These are phyloP conservation scores for Ormyrus thymus DNA, from an alignment of 2,888 invertebrate genomes.

Conservation along the genomic window DNA sequence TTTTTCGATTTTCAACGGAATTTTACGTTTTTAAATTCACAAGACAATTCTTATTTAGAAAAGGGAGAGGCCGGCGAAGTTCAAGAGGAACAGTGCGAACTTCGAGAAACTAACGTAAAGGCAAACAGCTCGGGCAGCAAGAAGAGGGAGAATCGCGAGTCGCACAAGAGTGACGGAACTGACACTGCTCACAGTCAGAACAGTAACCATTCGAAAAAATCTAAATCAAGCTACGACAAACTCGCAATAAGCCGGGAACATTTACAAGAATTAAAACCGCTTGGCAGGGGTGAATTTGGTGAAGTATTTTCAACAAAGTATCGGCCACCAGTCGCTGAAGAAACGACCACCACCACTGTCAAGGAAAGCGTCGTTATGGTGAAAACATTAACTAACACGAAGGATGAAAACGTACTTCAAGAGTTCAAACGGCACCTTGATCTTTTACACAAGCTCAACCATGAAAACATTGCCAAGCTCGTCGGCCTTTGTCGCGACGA, in stretches of 20 bases:
- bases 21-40: background rate
- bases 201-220: slow-evolving; percentile 79
- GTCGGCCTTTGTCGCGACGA: slow-evolving; percentile 88
- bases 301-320: slow-evolving; percentile 89
- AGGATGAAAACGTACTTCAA: slow-evolving; percentile 85
- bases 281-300: slow-evolving; percentile 93
- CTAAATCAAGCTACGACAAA: slow-evolving; percentile 84
- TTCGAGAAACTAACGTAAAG: slow-evolving; percentile 74
- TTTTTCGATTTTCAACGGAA: background rate
- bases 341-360: slow-evolving; percentile 79
- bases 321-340: slow-evolving; percentile 73
- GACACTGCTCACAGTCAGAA: slow-evolving; percentile 80
- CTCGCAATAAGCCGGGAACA: slow-evolving; percentile 84
- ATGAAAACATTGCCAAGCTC: slow-evolving; percentile 87
- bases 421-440: slow-evolving; percentile 95
- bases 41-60: slow-evolving; percentile 59
- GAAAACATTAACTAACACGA: slow-evolving; percentile 85
- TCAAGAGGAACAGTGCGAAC: slow-evolving; percentile 74
- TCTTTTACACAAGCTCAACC: slow-evolving; percentile 87
- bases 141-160: slow-evolving; percentile 75
- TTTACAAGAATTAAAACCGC: slow-evolving; percentile 80
- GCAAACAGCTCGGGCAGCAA: slow-evolving; percentile 61
- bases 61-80: slow-evolving; percentile 72
- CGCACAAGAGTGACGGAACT: slow-evolving; percentile 81
- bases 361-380: slow-evolving; percentile 80